Evolutionary conservation across 2,888 invertebrate species (phyloP).

Genomic region (Chirona hameri): DNA sequence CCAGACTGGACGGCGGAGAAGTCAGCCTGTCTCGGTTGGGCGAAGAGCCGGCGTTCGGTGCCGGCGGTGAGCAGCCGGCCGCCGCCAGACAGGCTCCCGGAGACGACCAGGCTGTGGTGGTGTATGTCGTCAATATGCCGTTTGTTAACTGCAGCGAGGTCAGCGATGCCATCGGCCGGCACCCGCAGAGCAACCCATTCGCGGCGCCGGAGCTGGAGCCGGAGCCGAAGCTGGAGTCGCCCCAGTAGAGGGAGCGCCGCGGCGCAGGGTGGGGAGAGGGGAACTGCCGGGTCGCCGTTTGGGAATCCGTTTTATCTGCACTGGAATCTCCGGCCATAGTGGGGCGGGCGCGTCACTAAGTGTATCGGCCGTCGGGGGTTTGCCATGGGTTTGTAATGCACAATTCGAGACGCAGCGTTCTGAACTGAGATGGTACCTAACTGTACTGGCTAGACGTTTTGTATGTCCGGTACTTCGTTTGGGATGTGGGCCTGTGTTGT

Average conservation of each 20-base stretch:
- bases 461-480: too few relatives aligned
- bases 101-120: neutral
- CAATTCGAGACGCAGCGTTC: too few relatives aligned
- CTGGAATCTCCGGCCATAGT: too few relatives aligned
- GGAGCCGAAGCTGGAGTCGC: neutral
- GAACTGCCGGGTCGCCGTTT: too few relatives aligned
- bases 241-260: neutral
- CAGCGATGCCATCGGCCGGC: neutral
- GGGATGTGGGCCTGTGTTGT: too few relatives aligned
- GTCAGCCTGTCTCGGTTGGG: neutral
- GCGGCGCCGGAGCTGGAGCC: neutral
- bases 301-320: too few relatives aligned
- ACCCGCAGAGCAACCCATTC: conserved; percentile 3
- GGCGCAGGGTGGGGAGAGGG: neutral
- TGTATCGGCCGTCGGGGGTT: too few relatives aligned
- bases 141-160: neutral
- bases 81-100: neutral
- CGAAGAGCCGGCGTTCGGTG: neutral
- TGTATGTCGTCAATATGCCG: neutral
- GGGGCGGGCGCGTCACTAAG: too few relatives aligned
- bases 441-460: too few relatives aligned
- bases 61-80: neutral
- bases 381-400: too few relatives aligned
- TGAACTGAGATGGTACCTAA: too few relatives aligned
- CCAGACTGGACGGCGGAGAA: neutral